Conservation (phyloP, 2,888 invertebrate species). For the Allolobophora icterica region DNA sequence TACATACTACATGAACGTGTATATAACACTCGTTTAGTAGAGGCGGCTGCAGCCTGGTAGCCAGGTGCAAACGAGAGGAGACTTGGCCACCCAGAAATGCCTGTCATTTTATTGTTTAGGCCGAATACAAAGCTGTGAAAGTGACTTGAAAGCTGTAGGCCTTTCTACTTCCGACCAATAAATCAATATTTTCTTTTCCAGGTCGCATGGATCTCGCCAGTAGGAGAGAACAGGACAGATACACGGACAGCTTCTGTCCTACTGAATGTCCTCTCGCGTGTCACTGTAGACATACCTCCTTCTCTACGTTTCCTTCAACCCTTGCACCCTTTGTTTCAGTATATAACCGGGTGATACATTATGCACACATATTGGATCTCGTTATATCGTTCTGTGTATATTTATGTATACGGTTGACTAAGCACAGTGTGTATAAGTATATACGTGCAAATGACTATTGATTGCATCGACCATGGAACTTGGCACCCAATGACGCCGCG, state of each 20-base stretch:
- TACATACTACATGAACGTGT: neutral
- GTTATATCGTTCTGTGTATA: neutral
- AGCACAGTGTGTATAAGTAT: neutral
- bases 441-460: neutral
- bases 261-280: neutral
- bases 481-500: neutral
- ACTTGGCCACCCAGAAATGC: neutral
- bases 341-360: neutral
- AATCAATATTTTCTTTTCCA: constrained; percentile 17
- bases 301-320: no score
- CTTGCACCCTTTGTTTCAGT: neutral
- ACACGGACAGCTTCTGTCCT: neutral
- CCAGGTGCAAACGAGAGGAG: constrained; percentile 12
- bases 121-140: constrained; percentile 17
- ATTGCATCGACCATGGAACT: constrained; percentile 11
- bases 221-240: no score
- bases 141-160: neutral
- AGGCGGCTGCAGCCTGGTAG: neutral
- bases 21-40: neutral
- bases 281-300: neutral
- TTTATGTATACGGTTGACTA: neutral
- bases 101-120: neutral
- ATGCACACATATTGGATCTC: neutral
- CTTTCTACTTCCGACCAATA: neutral
- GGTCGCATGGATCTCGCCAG: neutral